Base-by-base conservation (phyloP, 1,140 invertebrate genomes). In the Chlorops oryzae region DNA sequence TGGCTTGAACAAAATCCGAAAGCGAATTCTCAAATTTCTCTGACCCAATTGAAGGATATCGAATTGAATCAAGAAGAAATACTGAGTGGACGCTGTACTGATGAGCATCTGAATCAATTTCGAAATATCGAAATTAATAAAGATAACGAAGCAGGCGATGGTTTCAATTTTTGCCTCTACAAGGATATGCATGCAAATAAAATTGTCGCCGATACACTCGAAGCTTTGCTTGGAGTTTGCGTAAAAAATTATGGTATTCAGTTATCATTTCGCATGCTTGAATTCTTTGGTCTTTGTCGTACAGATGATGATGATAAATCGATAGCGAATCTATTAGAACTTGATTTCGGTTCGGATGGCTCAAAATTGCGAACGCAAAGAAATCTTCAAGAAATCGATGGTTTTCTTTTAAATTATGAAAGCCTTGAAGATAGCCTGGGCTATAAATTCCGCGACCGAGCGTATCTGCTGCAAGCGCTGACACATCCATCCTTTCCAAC, bases 401-500 rank as follows among this genome's bases (percentile, higher is more conserved):
- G 64, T 5, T 70, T 78, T 1, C 51, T 80, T 15, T 69, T 78
- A 12, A 65, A 75, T 59, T 60, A 65, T 34, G 20, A 52, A 0
- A 56, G 77, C 12, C 72, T 89, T 24, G 84, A 90, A 66, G 51
- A 70, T n/a, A 80, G 74, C 21, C 52, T 90, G 6, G 74, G 76
- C 2, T 88, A 88, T 54, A 79, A 72, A 47, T 88, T 88, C 61
- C 75, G 76, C 0, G 80, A 87, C 62, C 77, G 74, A 0, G 69
- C 76, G 2, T 80, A 77, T 61, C 64, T 88, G 12, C 67, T 90
- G 23, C 83, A 96, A 80, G 88, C 94, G 0, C 80, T 97, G 55
- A 94, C 92, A 0, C 95, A 98, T 77, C 84, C 94, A 1, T 94
- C 92, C 0, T 96, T 88, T 75, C 82, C 83, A 39, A 81, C 83